Evolutionary conservation across 2,113 vertebrate species (phyloP).

Genomic region (Hiodon alosoides): DNA sequence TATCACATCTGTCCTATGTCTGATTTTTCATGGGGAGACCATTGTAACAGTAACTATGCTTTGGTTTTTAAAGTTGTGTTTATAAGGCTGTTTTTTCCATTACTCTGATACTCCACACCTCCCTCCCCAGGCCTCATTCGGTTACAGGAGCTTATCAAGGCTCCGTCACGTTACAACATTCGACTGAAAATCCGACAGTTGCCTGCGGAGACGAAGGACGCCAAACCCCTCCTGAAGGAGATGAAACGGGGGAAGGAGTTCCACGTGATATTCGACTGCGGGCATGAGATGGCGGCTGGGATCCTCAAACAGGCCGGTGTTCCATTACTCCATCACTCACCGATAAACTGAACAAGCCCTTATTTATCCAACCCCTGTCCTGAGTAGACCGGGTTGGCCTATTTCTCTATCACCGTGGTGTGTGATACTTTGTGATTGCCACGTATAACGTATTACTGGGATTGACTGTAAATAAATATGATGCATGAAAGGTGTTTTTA

Average conservation of each 20-base stretch:
- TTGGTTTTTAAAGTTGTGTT: not conserved
- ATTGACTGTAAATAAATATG: too few relatives aligned
- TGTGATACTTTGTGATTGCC: too few relatives aligned
- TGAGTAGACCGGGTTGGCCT: too few relatives aligned
- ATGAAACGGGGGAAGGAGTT: slow-evolving; percentile 98
- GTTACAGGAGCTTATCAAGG: slow-evolving; percentile 97
- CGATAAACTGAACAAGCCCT: too few relatives aligned
- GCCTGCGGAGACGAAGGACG: slow-evolving; percentile 89
- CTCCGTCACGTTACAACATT: slow-evolving; percentile 93
- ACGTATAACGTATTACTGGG: too few relatives aligned
- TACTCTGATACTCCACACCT: too few relatives aligned
- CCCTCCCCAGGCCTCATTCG: slow-evolving; percentile 85
- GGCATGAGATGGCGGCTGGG: slow-evolving; percentile 94
- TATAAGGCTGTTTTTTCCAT: not conserved
- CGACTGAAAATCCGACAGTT: slow-evolving; percentile 95
- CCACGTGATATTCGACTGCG: slow-evolving; percentile 96
- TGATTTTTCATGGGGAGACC: too few relatives aligned
- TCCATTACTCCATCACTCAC: not conserved
- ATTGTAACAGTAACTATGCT: not conserved
- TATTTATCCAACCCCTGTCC: too few relatives aligned
- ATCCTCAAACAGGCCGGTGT: slow-evolving; percentile 89
- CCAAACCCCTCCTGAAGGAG: slow-evolving; percentile 93
- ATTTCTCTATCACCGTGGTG: too few relatives aligned
- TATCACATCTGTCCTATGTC: too few relatives aligned
- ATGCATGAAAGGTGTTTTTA: too few relatives aligned